Conservation (phyloP, 2,888 invertebrate species). For the Calameuta pallipes region DNA sequence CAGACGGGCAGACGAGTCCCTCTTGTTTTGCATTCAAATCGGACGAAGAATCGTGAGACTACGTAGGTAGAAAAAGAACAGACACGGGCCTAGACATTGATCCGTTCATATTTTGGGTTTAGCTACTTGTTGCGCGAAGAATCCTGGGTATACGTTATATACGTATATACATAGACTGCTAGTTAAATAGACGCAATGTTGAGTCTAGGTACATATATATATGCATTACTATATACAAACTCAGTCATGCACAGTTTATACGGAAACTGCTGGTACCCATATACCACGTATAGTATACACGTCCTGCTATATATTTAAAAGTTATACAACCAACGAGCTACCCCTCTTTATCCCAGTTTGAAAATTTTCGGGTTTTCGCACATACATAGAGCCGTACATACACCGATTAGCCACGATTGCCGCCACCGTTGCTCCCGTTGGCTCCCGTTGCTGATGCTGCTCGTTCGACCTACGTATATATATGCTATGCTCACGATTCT, state of each 20-base stretch:
- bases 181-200: slow-evolving; percentile 1
- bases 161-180: slow-evolving; percentile 7
- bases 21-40: slow-evolving; percentile 36
- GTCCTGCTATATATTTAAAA: slow-evolving; percentile 7
- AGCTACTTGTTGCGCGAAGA: slow-evolving; percentile 52
- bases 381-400: not conserved
- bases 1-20: slow-evolving; percentile 1
- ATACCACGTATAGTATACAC: not conserved
- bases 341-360: slow-evolving; percentile 30
- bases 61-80: not conserved
- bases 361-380: slow-evolving; percentile 36
- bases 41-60: slow-evolving; percentile 33
- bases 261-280: not conserved
- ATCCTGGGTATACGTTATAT: not conserved
- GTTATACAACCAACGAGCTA: not conserved
- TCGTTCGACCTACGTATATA: slow-evolving; percentile 25
- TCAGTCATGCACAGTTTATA: not conserved
- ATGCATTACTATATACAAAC: not conserved
- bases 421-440: slow-evolving; percentile 26
- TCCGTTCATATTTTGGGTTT: slow-evolving; percentile 54
- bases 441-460: slow-evolving; percentile 28
- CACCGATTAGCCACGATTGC: slow-evolving; percentile 15
- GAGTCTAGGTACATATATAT: slow-evolving; percentile 5
- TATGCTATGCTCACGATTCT: slow-evolving; percentile 17
- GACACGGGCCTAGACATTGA: slow-evolving; percentile 3